Percentiles rank a stretch among this genome's conserved stretches.
Conservation (phyloP, 2,888 invertebrate genomes). For the Schizotus pectinicornis region DNA sequence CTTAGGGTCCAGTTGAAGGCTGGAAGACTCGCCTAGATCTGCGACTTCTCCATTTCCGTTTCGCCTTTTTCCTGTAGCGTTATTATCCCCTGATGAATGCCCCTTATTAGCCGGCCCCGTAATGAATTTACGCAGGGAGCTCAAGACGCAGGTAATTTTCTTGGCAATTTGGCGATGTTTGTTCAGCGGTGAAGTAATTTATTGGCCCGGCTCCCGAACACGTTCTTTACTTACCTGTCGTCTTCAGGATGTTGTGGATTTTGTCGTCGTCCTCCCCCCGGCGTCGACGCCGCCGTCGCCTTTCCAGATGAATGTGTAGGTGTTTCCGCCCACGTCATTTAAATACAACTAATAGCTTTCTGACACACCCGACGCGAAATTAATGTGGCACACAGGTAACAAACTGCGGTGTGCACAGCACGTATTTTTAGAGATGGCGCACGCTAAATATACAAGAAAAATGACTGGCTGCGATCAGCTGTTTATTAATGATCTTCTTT, state of each 20-base stretch:
- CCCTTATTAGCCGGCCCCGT: constrained; percentile 54
- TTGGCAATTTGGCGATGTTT: constrained; percentile 57
- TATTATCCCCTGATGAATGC: constrained; percentile 47
- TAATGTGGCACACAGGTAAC: constrained; percentile 34
- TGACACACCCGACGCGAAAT: constrained; percentile 32
- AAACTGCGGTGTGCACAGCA: constrained; percentile 6
- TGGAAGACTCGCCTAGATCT: too few relatives aligned
- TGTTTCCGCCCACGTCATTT: constrained; percentile 32
- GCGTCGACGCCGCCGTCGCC: constrained; percentile 9
- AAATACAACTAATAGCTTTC: constrained; percentile 31
- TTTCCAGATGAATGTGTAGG: constrained; percentile 22
- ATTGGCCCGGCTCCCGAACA: constrained; percentile 44
- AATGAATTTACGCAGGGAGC: constrained; percentile 50
- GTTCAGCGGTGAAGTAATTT: constrained; percentile 51
- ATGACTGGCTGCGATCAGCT: background rate
- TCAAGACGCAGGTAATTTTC: constrained; percentile 55
- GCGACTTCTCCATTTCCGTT: background rate
- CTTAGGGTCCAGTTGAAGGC: too few relatives aligned
- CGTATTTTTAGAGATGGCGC: constrained; percentile 27
- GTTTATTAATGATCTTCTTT: constrained; percentile 10
- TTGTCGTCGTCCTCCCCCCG: background rate
- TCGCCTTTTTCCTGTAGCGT: background rate
- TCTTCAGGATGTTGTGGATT: constrained; percentile 17
- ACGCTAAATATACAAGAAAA: constrained; percentile 24
- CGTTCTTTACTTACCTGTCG: constrained; percentile 27